Conservation (phyloP, 2,797 vertebrate genomes). For the Hozukius guyotensis region DNA sequence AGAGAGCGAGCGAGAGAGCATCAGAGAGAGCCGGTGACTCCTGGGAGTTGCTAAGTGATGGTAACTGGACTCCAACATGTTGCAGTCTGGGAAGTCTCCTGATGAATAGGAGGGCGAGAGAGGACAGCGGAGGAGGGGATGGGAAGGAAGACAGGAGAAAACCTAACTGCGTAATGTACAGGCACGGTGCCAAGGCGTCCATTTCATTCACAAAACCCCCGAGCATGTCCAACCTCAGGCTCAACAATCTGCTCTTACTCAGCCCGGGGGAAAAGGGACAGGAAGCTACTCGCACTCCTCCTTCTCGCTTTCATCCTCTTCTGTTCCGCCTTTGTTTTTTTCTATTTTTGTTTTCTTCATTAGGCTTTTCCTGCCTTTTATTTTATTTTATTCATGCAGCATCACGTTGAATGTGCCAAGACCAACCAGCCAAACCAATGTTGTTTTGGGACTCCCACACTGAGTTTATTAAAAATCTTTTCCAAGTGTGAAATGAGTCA, state of each 20-base stretch:
- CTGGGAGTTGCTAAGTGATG: constrained; percentile 75
- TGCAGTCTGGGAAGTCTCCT: constrained; percentile 77
- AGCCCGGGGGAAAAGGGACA: constrained; percentile 27
- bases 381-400: constrained; percentile 17
- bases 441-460: constrained; percentile 36
- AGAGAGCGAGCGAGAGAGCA: neutral
- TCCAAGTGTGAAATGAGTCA: constrained; percentile 42
- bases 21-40: constrained; percentile 36
- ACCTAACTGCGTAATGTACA: constrained; percentile 56
- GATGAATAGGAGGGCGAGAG: constrained; percentile 67
- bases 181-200: constrained; percentile 65
- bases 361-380: neutral
- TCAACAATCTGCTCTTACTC: constrained; percentile 47
- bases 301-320: neutral
- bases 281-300: constrained; percentile 29
- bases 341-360: neutral
- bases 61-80: constrained; percentile 79
- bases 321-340: neutral
- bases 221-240: constrained; percentile 57
- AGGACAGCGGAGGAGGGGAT: constrained; percentile 41
- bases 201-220: constrained; percentile 82
- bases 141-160: constrained; percentile 52
- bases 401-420: constrained; percentile 7
- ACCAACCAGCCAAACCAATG: constrained; percentile 11
- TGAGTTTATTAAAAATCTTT: constrained; percentile 34